Conservation (phyloP, 2,888 invertebrate species). For the Cordilura impudica region DNA sequence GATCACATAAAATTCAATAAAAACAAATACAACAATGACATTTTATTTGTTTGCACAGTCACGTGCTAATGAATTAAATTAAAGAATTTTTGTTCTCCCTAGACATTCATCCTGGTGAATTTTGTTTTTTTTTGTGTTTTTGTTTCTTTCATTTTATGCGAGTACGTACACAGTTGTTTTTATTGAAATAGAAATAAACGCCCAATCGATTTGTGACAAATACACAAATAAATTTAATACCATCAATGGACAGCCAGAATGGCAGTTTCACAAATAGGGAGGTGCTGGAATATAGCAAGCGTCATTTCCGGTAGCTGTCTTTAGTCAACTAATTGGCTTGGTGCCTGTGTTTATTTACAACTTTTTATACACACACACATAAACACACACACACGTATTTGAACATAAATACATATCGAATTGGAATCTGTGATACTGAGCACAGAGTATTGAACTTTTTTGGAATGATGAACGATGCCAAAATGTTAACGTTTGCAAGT, state of each 20-base stretch:
- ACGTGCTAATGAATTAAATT: constrained; percentile 63
- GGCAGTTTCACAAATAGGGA: constrained; percentile 36
- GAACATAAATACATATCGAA: neutral
- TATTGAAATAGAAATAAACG: constrained; percentile 49
- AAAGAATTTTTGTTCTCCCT: constrained; percentile 58
- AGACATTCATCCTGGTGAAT: constrained; percentile 47
- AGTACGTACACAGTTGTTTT: neutral
- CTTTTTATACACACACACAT: constrained; percentile 31
- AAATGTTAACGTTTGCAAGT: constrained; percentile 51
- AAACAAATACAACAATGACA: neutral
- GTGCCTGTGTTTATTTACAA: constrained; percentile 61
- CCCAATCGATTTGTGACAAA: constrained; percentile 58
- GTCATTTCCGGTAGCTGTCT: constrained; percentile 62
- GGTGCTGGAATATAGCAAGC: constrained; percentile 53
- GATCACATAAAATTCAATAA: neutral
- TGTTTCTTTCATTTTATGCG: neutral
- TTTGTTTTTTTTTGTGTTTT: neutral
- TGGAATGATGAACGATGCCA: constrained; percentile 51
- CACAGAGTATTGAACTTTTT: constrained; percentile 51
- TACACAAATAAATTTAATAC: constrained; percentile 6
- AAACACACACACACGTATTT: neutral
- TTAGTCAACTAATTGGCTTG: constrained; percentile 63
- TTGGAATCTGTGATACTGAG: constrained; percentile 22
- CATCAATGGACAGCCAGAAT: constrained; percentile 29
- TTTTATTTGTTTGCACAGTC: constrained; percentile 31